phyloP scores from a whole-genome alignment of 2,888 invertebrate species.

The Smittia aterrima region DNA sequence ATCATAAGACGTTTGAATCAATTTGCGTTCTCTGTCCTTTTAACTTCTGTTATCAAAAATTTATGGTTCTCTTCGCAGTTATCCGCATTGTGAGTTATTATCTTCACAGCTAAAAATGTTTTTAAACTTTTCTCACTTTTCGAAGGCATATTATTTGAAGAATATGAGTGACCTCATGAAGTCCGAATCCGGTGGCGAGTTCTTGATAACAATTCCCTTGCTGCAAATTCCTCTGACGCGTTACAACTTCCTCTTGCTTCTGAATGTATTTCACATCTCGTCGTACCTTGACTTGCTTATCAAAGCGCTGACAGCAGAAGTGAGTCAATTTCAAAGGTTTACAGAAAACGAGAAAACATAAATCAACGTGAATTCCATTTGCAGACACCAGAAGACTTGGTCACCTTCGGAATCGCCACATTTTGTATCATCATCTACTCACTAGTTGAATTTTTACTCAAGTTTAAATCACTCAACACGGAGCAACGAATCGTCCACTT shows the following conservation, averaged over 20 bases:
- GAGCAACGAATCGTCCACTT: neutral
- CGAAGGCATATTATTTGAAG: neutral
- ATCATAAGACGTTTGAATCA: neutral
- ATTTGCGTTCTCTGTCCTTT: constrained; percentile 19
- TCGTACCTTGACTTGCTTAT: constrained; percentile 11
- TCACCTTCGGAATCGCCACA: neutral
- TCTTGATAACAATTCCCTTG: neutral
- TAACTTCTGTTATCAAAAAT: constrained; percentile 16
- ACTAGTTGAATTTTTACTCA: neutral
- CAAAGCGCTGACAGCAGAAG: neutral
- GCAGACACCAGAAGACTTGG: neutral
- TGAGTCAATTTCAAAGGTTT: no score
- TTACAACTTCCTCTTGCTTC: neutral
- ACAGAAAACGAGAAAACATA: no score
- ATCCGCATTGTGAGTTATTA: constrained; percentile 26
- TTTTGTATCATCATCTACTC: neutral
- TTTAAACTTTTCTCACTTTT: neutral
- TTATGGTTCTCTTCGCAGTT: constrained; percentile 4
- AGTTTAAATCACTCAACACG: neutral
- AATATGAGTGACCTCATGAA: neutral
- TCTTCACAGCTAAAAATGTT: neutral
- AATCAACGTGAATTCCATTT: no score
- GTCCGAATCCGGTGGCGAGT: neutral
- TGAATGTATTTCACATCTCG: neutral
- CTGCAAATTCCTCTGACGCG: neutral